Base-by-base conservation (phyloP, 2,113 vertebrate genomes). In the Machaerirhynchus nigripectus region DNA sequence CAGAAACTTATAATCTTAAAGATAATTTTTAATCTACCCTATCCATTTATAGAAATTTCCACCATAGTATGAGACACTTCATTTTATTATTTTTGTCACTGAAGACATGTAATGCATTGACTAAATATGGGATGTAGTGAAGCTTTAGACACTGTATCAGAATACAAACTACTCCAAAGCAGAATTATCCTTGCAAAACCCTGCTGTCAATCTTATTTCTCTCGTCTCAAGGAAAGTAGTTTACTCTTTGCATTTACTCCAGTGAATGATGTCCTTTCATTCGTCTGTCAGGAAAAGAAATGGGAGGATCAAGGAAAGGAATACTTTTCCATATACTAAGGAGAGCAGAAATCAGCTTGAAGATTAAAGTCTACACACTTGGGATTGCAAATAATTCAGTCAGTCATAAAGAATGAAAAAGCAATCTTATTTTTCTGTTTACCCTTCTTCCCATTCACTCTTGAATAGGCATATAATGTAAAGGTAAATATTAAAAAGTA, bases 51-150 rank as follows among this genome's bases (percentile, higher is more conserved):
- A 87, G 28, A 87, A 68, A 74, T 59, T 11, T 76, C 10, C 8
- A 44, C 16, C 10, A 26, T 1, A 20, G 6, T n/a, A 31, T 55
- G 26, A 64, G 24, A 49, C 0, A 4, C 3, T 50, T 76, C 0
- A 1, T 59, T 85, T 77, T 67, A 67, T 86, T 83, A 16, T 37
- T 81, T 89, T 63, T 78, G 31, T 70, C 17, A 50, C 19, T 30
- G 42, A 65, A 80, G 18, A 70, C 7, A 40, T 83, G 73, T 44
- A 55, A 50, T 52, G 11, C 33, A 42, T 64, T 70, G 44, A 23
- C 17, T 53, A 46, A 35, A 2, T 70, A 67, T 9, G 17, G 30
- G 24, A 63, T 47, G 6, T 10, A 63, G 27, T 52, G 27, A 15
- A 78, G 33, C 13, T 70, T 90, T 75, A 78, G 16, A 31, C 16